phyloP scores from a whole-genome alignment of 2,888 invertebrate species.

The Cataglyphis albicans region DNA sequence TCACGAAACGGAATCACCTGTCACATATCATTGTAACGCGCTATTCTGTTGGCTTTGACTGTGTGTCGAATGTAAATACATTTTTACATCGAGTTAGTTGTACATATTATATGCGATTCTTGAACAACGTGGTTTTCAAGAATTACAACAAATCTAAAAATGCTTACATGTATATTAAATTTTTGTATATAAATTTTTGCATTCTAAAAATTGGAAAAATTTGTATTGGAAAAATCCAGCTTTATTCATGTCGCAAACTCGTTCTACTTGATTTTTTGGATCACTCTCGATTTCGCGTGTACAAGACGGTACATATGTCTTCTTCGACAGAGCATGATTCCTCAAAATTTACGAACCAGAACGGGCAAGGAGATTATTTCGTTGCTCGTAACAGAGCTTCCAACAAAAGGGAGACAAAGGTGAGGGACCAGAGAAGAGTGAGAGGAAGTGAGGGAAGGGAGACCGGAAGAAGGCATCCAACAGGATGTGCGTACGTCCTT shows the following conservation, averaged over 20 bases:
- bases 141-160: neutral
- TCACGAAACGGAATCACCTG: constrained; percentile 32
- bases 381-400: constrained; percentile 41
- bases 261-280: neutral
- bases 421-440: constrained; percentile 32
- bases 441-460: constrained; percentile 56
- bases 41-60: neutral
- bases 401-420: constrained; percentile 55
- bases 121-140: neutral
- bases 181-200: neutral
- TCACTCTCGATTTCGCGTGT: constrained; percentile 48
- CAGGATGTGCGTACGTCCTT: constrained; percentile 80
- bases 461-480: constrained; percentile 80
- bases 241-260: neutral
- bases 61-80: neutral
- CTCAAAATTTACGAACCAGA: constrained; percentile 71
- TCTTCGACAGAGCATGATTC: constrained; percentile 63
- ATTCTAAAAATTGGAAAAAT: neutral
- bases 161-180: neutral
- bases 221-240: neutral
- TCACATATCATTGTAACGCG: constrained; percentile 8
- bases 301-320: constrained; percentile 3
- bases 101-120: neutral
- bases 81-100: constrained; percentile 21
- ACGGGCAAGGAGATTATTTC: constrained; percentile 62